Percentiles rank a stretch among this genome's conserved stretches.
Conservation (phyloP, 2,888 invertebrate species). For the Terebella lapidaria region DNA sequence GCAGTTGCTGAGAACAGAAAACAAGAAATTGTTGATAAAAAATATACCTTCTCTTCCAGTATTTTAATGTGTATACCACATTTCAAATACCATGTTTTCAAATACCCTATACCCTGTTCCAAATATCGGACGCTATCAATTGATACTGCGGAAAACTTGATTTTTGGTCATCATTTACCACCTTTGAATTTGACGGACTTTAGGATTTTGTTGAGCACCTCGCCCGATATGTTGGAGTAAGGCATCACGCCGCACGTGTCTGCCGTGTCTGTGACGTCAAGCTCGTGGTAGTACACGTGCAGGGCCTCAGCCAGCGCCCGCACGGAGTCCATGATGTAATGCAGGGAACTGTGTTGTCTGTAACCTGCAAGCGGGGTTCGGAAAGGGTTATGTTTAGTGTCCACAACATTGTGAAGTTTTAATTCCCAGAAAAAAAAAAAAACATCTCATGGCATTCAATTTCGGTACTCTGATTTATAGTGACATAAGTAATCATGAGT, state of each 20-base stretch:
- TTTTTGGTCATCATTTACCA: not conserved
- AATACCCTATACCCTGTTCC: too few relatives aligned
- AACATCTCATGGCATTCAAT: too few relatives aligned
- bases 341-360: constrained; percentile 24
- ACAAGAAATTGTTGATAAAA: not conserved
- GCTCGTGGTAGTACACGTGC: not conserved
- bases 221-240: not conserved
- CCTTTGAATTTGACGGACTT: not conserved
- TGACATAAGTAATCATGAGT: too few relatives aligned
- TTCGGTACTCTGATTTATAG: too few relatives aligned
- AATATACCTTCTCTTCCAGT: not conserved
- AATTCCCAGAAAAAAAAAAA: too few relatives aligned
- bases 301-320: constrained; percentile 59
- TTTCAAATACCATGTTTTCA: too few relatives aligned
- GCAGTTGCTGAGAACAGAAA: constrained; percentile 53
- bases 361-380: not conserved
- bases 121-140: not conserved
- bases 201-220: not conserved
- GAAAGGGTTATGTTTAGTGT: too few relatives aligned
- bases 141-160: not conserved
- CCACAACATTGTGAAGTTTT: too few relatives aligned
- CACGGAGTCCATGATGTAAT: constrained; percentile 59
- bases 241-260: too few relatives aligned
- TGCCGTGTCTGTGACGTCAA: too few relatives aligned
- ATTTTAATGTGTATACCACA: too few relatives aligned